Evolutionary conservation across 2,888 invertebrate genomes (phyloP), one percentile per base, ranked within the genome.

Genomic region (Agelastica alni): DNA sequence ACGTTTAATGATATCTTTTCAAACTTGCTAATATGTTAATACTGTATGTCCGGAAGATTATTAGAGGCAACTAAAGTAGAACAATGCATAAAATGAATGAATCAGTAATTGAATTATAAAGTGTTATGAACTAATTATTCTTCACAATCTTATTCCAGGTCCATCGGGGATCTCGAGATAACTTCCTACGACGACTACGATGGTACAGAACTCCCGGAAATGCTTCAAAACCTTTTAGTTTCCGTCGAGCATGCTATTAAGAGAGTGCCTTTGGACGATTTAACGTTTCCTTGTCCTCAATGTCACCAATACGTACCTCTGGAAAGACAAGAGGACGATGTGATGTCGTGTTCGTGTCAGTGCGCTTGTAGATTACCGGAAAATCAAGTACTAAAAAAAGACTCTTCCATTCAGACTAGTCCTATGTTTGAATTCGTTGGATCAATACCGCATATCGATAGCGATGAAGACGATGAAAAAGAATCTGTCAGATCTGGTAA

Each of bases 371-470:
- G 64, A 48, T 58, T 69, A 51, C 64, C 66, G 14, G 74, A 75
- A 42, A 70, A 68, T 54, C 53, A 63, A 0, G 74, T 77, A 18
- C 69, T 74, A 44, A 75, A 70, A 59, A 76, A 74, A 58, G 79
- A 79, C 65, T 72, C 75, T 14, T 75, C 77, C 30, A 79, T 79
- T 53, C 78, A 80, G 66, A 78, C 79, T 58, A 78, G 78, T 72
- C 78, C 83, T 59, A 82, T 84, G 75, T 86, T 85, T 73, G 86
- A 85, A 72, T 78, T 85, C 66, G 86, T 83, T 46, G 84, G 84
- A 20, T 80, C 83, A 36, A 86, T 87, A 75, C 87, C 87, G 57
- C 87, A 87, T 74, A 87, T 87, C 65, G 87, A 87, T 75, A 86
- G 86, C 72, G 87, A 87, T 68, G 86, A 86, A 66, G 87, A 87